phyloP scores from a whole-genome alignment of 2,888 invertebrate genomes.

The Epicampocera succincta region DNA sequence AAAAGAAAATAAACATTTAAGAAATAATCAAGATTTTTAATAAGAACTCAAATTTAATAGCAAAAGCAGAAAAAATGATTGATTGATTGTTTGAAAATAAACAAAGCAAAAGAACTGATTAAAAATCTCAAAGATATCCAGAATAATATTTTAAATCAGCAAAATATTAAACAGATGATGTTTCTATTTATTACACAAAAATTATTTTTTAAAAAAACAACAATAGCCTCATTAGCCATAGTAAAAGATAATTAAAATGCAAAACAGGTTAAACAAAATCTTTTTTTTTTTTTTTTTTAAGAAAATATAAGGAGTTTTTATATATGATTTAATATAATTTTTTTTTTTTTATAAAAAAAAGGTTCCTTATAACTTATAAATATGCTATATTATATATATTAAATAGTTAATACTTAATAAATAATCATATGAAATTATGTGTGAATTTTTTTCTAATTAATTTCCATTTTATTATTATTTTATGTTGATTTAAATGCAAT shows the following conservation, averaged over 20 bases:
- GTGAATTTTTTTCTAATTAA: conserved; percentile 8
- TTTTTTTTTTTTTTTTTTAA: conserved; percentile 13
- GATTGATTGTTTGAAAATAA: conserved; percentile 71
- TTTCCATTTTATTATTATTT: not conserved
- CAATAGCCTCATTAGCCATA: conserved; percentile 73
- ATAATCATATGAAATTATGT: conserved; percentile 28
- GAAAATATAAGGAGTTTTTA: conserved; percentile 15
- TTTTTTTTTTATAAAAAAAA: conserved; percentile 53
- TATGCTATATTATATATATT: conserved; percentile 41
- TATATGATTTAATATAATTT: conserved; percentile 3
- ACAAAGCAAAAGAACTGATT: conserved; percentile 75
- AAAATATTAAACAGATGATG: conserved; percentile 44
- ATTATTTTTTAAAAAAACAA: conserved; percentile 66
- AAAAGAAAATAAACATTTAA: conserved; percentile 60
- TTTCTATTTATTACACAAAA: conserved; percentile 59
- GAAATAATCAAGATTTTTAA: conserved; percentile 35
- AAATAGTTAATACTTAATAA: conserved; percentile 45
- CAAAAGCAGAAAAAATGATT: too few relatives aligned
- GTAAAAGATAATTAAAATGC: conserved; percentile 48
- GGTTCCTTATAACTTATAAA: conserved; percentile 65
- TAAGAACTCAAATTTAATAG: conserved; percentile 64
- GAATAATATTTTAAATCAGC: conserved; percentile 27
- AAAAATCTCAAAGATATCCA: conserved; percentile 61
- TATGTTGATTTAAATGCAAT: conserved; percentile 15
- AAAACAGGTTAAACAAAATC: conserved; percentile 52